phyloP scores from a whole-genome alignment of 1,140 invertebrate genomes.

The Marisa cornuarietis region DNA sequence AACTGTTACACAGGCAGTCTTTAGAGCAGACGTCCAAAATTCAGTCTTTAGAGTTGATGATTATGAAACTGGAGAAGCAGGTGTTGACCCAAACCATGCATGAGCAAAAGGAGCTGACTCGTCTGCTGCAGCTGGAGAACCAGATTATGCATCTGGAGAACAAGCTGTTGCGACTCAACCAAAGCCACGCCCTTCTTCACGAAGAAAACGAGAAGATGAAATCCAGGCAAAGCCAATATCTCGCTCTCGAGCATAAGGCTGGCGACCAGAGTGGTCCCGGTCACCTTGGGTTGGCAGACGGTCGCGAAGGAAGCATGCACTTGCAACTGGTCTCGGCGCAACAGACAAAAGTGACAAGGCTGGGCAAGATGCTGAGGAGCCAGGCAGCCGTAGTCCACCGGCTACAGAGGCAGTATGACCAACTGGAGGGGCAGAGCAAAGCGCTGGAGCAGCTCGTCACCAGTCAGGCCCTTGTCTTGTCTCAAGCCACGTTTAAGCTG shows the following conservation, averaged over 20 bases:
- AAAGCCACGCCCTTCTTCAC: conserved; percentile 45
- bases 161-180: conserved; percentile 54
- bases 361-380: conserved; percentile 43
- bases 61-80: conserved; percentile 57
- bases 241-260: conserved; percentile 45
- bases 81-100: conserved; percentile 48
- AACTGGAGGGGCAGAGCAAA: conserved; percentile 53
- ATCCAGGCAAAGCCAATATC: conserved; percentile 42
- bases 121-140: conserved; percentile 54
- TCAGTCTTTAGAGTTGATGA: conserved; percentile 48
- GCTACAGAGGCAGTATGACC: conserved; percentile 40
- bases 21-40: conserved; percentile 48
- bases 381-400: conserved; percentile 43
- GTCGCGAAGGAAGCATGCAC: conserved; percentile 26
- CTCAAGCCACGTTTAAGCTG: conserved; percentile 46
- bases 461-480: conserved; percentile 53
- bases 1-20: conserved; percentile 36
- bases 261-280: not conserved
- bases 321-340: conserved; percentile 44
- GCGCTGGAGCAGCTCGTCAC: conserved; percentile 52
- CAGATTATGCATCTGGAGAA: conserved; percentile 59
- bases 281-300: not conserved
- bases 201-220: conserved; percentile 45
- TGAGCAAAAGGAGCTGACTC: conserved; percentile 51
- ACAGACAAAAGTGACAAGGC: conserved; percentile 42